Base-by-base conservation (phyloP, 2,888 invertebrate genomes). In the Eulithis prunata region DNA sequence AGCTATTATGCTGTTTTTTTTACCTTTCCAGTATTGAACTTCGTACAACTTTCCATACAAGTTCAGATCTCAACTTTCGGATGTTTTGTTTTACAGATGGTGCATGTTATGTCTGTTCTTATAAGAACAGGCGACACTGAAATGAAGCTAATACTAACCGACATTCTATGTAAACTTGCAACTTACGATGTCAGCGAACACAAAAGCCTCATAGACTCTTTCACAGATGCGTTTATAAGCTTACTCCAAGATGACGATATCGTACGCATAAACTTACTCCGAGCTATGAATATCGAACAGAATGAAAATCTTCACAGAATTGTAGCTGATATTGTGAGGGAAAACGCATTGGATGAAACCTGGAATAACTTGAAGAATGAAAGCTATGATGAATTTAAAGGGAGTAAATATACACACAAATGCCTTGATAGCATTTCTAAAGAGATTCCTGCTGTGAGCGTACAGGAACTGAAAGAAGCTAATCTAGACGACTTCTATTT, bases 401-500 rank as follows among this genome's bases (percentile, higher is more conserved):
- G 68, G 8, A 47, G 45, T 1, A 75, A 69, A 62, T 68, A 75
- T 10, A 62, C 7, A n/a, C 70, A 71, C 45, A 75, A 67, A 61
- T 68, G 65, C 64, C 79, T 71, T 65, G 79, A 71, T 49, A 62
- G n/a, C 21, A 67, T 54, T 45, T 46, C 6, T 13, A 11, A 28
- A 21, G 46, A 56, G 11, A 43, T 7, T 43, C 55, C 55, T 7
- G 53, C 41, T 45, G 32, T 43, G 3, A 36, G 8, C 10, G 64
- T 62, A 4, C 38, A 59, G 14, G 70, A 63, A 36, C 2, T 64
- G 45, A 60, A 28, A 14, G 57, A 68, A n/a, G 38, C 43, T 4
- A 54, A 64, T 57, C 74, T 74, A 45, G 75, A 76, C 57, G 86
- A 88, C 74, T 90, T 90, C 62, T 90, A 91, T 69, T 78, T 90